phyloP scores from a whole-genome alignment of 2,113 vertebrate species.

The Pygoscelis adeliae region DNA sequence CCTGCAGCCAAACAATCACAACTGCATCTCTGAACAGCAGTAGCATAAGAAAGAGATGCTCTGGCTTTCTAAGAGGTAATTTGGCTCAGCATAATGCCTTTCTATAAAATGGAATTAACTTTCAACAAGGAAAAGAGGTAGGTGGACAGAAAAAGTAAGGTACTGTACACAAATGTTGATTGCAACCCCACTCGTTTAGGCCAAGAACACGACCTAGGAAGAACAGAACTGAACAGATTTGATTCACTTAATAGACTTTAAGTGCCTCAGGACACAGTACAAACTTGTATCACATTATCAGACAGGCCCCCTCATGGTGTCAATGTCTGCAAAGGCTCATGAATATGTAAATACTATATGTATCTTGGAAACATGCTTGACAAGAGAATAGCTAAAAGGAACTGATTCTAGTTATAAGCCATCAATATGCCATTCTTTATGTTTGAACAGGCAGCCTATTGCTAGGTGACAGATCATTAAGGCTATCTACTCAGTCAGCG shows the following conservation, averaged over 20 bases:
- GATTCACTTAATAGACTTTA: conserved; percentile 76
- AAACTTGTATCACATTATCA: conserved; percentile 81
- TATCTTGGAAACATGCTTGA: conserved; percentile 81
- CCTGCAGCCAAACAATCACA: neutral
- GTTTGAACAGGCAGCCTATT: conserved; percentile 83
- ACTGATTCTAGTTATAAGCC: conserved; percentile 80
- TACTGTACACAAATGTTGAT: neutral
- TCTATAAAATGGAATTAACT: neutral
- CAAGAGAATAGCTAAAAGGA: conserved; percentile 82
- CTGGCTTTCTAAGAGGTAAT: neutral
- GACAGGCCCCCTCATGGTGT: conserved; percentile 67
- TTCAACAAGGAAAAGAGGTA: neutral
- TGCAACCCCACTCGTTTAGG: conserved; percentile 22
- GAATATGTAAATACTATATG: conserved; percentile 81
- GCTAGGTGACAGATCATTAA: conserved; percentile 86
- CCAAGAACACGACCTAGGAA: conserved; percentile 47
- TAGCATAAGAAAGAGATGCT: neutral
- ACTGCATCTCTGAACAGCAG: neutral
- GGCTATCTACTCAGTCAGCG: conserved; percentile 80
- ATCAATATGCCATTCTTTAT: conserved; percentile 81
- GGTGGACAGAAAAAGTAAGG: neutral
- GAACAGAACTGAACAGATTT: conserved; percentile 59
- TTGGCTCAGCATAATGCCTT: neutral
- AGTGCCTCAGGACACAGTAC: conserved; percentile 74
- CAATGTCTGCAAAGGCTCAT: conserved; percentile 73